Evolutionary conservation across 2,888 invertebrate species (phyloP).

Genomic region (Philaethria dido): DNA sequence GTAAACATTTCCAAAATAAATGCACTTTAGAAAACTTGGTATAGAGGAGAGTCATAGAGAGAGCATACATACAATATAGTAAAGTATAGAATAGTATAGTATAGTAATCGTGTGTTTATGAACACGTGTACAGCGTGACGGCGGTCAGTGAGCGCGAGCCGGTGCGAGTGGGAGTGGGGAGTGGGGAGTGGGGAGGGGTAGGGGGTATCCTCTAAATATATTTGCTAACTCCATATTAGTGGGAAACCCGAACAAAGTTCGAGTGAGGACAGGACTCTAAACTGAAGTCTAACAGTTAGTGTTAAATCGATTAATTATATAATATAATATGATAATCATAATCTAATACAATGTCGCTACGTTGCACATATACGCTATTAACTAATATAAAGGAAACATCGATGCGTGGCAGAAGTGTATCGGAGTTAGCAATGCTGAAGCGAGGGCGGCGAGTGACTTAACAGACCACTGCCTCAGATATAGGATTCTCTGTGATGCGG

Average conservation of each 20-base stretch:
- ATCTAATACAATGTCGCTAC: constrained; percentile 3
- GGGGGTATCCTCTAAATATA: neutral
- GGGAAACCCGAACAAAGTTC: neutral
- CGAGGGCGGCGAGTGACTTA: constrained; percentile 59
- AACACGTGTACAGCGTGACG: constrained; percentile 13
- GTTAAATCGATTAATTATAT: neutral
- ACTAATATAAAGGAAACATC: neutral
- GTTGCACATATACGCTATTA: neutral
- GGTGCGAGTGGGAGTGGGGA: constrained; percentile 21
- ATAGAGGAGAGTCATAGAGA: neutral
- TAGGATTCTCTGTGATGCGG: constrained; percentile 91
- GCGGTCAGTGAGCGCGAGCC: constrained; percentile 30
- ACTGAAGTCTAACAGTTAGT: neutral
- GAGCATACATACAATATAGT: neutral
- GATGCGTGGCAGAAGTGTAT: neutral
- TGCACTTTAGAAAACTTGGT: constrained; percentile 24
- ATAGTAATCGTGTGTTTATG: neutral
- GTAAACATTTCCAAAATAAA: constrained; percentile 25
- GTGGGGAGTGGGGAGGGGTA: too few relatives aligned
- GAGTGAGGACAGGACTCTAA: neutral
- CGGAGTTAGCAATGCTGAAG: constrained; percentile 14
- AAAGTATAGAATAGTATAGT: constrained; percentile 1
- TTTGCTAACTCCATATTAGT: constrained; percentile 18
- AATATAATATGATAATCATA: neutral
- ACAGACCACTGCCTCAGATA: constrained; percentile 89